Conservation (phyloP, 2,888 invertebrate genomes). For the Cotesia congregata region DNA sequence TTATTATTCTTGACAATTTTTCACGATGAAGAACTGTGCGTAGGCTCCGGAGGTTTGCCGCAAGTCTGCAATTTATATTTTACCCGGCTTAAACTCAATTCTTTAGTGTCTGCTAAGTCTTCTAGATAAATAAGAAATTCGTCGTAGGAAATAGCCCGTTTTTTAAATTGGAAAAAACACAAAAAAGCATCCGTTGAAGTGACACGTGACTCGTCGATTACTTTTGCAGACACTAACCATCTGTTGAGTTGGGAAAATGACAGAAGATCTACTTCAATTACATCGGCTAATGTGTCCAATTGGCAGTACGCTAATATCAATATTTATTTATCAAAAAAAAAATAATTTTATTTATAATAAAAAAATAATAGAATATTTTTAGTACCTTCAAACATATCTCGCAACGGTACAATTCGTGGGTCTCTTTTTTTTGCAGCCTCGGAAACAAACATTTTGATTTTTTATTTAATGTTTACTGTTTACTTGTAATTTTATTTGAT, state of each 20-base stretch:
- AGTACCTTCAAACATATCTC: slow-evolving; percentile 56
- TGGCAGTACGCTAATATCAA: slow-evolving; percentile 56
- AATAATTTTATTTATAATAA: not conserved
- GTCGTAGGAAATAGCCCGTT: slow-evolving; percentile 57
- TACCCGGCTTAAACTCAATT: slow-evolving; percentile 52
- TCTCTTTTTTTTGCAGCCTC: slow-evolving; percentile 36
- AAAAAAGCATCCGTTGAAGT: slow-evolving; percentile 60
- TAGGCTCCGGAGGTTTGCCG: slow-evolving; percentile 48
- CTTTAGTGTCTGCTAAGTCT: slow-evolving; percentile 52
- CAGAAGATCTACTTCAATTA: slow-evolving; percentile 49
- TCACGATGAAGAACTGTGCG: slow-evolving; percentile 26
- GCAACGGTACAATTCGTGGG: slow-evolving; percentile 49
- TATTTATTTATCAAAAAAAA: not conserved
- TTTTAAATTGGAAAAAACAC: slow-evolving; percentile 61
- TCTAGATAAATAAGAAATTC: slow-evolving; percentile 56
- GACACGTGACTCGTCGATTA: slow-evolving; percentile 57
- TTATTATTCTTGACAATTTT: slow-evolving; percentile 9
- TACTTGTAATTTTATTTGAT: not conserved
- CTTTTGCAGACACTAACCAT: slow-evolving; percentile 57
- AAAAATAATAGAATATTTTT: not conserved
- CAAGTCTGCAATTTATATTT: slow-evolving; percentile 55
- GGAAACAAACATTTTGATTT: not conserved
- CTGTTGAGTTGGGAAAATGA: slow-evolving; percentile 60
- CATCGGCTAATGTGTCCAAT: slow-evolving; percentile 56
- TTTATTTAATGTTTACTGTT: not conserved